These are phyloP conservation scores for Lithosia quadra DNA, from an alignment of 2,888 invertebrate genomes.

Conservation along the genomic window DNA sequence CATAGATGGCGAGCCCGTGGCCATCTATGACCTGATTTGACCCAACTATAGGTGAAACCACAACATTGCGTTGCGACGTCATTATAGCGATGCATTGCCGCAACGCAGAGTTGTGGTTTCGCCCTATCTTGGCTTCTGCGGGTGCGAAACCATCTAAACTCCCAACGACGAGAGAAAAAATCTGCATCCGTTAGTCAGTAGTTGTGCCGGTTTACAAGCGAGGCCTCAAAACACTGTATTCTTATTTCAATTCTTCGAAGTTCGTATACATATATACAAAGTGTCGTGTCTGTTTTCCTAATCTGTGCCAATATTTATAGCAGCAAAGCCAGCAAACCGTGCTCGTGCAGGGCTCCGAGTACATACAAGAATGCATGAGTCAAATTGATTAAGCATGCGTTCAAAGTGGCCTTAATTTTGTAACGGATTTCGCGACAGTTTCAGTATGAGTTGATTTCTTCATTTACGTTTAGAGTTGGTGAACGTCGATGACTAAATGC, in stretches of 20 bases:
- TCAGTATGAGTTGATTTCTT: constrained; percentile 17
- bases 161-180: too few relatives aligned
- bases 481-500: not conserved
- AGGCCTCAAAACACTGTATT: too few relatives aligned
- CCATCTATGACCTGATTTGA: not conserved
- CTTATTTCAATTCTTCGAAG: not conserved
- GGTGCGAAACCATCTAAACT: too few relatives aligned
- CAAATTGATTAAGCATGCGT: constrained; percentile 61
- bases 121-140: too few relatives aligned
- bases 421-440: constrained; percentile 40
- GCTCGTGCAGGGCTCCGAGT: constrained; percentile 36
- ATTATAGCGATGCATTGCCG: too few relatives aligned
- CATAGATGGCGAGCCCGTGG: too few relatives aligned
- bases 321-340: constrained; percentile 44
- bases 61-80: too few relatives aligned
- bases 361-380: constrained; percentile 56
- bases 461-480: constrained; percentile 8
- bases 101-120: too few relatives aligned
- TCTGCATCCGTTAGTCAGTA: too few relatives aligned
- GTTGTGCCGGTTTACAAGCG: too few relatives aligned
- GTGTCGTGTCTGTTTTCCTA: constrained; percentile 32
- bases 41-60: too few relatives aligned
- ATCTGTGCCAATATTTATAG: constrained; percentile 36
- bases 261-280: not conserved
- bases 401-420: constrained; percentile 74